phyloP scores from a whole-genome alignment of 2,888 invertebrate genomes.

The Orchesellides sinensis region DNA sequence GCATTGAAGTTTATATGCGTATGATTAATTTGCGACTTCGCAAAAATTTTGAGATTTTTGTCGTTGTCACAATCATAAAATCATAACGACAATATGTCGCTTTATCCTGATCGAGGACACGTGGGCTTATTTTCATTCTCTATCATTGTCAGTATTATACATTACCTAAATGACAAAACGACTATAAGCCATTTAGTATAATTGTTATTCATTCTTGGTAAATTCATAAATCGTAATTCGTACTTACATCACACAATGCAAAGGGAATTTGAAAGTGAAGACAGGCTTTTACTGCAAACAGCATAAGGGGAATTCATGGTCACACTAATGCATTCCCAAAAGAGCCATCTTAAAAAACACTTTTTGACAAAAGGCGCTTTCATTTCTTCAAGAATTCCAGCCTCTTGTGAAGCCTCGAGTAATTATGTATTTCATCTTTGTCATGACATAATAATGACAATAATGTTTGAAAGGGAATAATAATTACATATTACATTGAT shows the following conservation, averaged over 20 bases:
- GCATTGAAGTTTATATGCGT: no score
- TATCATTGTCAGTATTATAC: slow-evolving; percentile 21
- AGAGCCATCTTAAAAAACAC: slow-evolving; percentile 19
- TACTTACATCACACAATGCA: slow-evolving; percentile 2
- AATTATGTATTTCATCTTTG: slow-evolving; percentile 47
- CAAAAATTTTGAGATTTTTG: no score
- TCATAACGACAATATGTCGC: no score
- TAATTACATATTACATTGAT: no score
- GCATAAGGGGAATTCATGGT: slow-evolving; percentile 20
- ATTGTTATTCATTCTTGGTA: slow-evolving; percentile 12
- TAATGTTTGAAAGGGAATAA: slow-evolving; percentile 21
- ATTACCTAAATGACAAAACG: no score
- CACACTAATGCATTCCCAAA: slow-evolving; percentile 7
- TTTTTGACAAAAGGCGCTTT: not conserved
- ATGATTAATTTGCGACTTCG: no score
- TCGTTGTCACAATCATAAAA: no score
- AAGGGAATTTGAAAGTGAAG: slow-evolving; percentile 1
- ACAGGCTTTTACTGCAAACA: not conserved
- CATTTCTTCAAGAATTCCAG: slow-evolving; percentile 41
- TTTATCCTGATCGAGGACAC: no score
- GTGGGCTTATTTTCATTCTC: slow-evolving; percentile 19
- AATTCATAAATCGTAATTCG: not conserved
- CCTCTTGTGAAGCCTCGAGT: slow-evolving; percentile 26
- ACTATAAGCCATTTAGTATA: not conserved
- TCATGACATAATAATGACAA: slow-evolving; percentile 54